Evolutionary conservation across 2,113 vertebrate species (phyloP).

Genomic region (Periophthalmus modestus): DNA sequence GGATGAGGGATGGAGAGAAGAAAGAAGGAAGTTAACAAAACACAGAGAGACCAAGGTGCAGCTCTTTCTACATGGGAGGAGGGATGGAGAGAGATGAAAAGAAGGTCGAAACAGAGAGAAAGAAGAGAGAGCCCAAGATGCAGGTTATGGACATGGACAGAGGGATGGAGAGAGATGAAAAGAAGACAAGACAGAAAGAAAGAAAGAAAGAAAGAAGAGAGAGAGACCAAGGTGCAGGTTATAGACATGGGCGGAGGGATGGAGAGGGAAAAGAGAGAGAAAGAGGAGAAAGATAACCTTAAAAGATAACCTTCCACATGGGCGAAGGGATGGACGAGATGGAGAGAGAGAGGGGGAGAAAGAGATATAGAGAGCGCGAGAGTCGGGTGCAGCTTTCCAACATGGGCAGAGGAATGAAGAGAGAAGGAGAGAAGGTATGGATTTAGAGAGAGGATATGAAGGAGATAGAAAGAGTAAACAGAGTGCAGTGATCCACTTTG

Average conservation of each 20-base stretch:
- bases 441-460: no score
- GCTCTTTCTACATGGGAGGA: background rate
- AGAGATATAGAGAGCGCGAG: background rate
- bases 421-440: no score
- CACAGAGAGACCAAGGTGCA: background rate
- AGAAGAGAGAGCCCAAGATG: no score
- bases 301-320: no score
- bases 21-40: background rate
- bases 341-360: background rate
- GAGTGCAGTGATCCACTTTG: slow-evolving; percentile 12
- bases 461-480: background rate
- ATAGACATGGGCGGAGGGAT: no score
- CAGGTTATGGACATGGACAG: no score
- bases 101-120: no score
- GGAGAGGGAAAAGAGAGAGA: no score
- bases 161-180: no score
- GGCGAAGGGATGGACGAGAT: background rate
- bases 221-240: background rate
- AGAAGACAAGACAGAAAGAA: background rate
- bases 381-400: background rate
- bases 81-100: background rate
- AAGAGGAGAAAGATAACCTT: no score
- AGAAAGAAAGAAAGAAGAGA: background rate
- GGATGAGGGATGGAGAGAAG: background rate
- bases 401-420: no score